Conservation (phyloP, 2,113 vertebrate genomes). For the Strix uralensis region DNA sequence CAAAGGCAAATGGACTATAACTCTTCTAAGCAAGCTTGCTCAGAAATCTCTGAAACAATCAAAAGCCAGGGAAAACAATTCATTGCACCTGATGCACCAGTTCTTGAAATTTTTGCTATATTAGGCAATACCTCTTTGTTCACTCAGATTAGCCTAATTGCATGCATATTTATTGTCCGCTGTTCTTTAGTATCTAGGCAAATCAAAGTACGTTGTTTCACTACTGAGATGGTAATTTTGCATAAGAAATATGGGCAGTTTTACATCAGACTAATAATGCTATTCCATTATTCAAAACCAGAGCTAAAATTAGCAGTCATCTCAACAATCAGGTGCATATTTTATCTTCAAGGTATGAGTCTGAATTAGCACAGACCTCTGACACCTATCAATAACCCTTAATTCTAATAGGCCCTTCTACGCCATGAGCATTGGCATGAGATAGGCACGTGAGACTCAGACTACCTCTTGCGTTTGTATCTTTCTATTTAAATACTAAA, state of each 20-base stretch:
- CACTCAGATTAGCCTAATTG: slow-evolving; percentile 28
- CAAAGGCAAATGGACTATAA: background rate
- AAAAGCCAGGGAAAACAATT: background rate
- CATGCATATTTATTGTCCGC: slow-evolving; percentile 33
- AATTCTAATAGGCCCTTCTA: background rate
- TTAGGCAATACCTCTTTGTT: background rate
- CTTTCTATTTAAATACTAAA: background rate
- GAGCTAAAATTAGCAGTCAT: slow-evolving; percentile 33
- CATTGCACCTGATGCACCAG: background rate
- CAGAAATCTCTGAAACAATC: slow-evolving; percentile 14
- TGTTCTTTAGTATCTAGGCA: background rate
- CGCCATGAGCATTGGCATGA: background rate
- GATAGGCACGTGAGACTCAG: background rate
- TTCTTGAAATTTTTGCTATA: slow-evolving; percentile 36
- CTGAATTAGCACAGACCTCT: slow-evolving; percentile 15
- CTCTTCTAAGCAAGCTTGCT: slow-evolving; percentile 1
- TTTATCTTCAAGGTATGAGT: slow-evolving; percentile 3
- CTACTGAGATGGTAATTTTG: background rate
- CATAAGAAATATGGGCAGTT: background rate
- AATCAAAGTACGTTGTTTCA: slow-evolving; percentile 15
- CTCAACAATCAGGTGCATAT: slow-evolving; percentile 24
- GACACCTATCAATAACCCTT: background rate
- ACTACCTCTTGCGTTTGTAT: background rate
- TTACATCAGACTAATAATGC: background rate
- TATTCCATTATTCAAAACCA: slow-evolving; percentile 48